Evolutionary conservation across 2,888 invertebrate genomes (phyloP).

Genomic region (Serripes groenlandicus): DNA sequence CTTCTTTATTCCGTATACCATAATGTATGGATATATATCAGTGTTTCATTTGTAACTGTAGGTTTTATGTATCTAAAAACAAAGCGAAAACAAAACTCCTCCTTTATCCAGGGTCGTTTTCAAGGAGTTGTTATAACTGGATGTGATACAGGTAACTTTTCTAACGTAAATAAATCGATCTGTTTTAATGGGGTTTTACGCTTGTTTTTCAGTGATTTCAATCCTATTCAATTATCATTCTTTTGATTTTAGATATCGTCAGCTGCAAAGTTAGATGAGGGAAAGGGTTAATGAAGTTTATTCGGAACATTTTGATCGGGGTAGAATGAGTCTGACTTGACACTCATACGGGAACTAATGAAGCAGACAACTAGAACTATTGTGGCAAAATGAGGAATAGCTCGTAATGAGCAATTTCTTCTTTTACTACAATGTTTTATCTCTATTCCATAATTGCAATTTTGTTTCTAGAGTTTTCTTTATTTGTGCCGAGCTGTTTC

Average conservation of each 20-base stretch:
- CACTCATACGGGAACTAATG: no score
- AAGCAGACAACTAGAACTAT: neutral
- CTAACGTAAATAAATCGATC: no score
- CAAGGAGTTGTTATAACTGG: slow-evolving; percentile 67
- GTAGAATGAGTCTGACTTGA: no score
- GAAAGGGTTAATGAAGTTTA: no score
- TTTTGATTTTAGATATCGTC: no score
- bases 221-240: no score
- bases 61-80: neutral
- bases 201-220: no score
- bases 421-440: neutral
- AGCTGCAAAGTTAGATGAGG: no score
- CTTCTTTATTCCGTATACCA: neutral
- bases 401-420: neutral
- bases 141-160: slow-evolving; percentile 74
- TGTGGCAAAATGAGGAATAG: neutral
- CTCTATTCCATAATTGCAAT: neutral
- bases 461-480: neutral
- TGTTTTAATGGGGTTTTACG: no score
- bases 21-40: neutral
- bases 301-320: no score
- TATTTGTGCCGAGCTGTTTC: neutral
- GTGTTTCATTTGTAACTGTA: neutral
- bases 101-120: neutral
- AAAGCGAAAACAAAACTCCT: neutral